Percentiles rank a stretch among this genome's conserved stretches.
Conservation (phyloP, 2,888 invertebrate species). For the Apamea monoglypha region DNA sequence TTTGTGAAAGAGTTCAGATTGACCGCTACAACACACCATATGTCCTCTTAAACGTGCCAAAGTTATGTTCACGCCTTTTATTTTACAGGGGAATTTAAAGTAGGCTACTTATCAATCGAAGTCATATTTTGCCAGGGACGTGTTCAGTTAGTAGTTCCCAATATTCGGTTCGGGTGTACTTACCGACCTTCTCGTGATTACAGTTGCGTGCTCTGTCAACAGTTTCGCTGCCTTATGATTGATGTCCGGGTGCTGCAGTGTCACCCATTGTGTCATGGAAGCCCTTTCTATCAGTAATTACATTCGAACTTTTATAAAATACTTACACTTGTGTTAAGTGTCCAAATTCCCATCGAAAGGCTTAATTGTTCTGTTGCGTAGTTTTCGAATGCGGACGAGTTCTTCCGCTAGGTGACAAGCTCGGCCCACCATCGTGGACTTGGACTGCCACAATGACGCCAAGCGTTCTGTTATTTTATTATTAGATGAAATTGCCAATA, state of each 20-base stretch:
- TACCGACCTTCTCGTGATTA: slow-evolving; percentile 4
- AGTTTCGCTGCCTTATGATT: slow-evolving; percentile 16
- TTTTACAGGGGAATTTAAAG: background rate
- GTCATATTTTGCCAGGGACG: background rate
- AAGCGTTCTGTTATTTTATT: background rate
- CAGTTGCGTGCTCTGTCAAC: slow-evolving; percentile 46
- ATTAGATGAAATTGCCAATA: background rate
- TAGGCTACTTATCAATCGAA: no score
- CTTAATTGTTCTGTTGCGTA: slow-evolving; percentile 38
- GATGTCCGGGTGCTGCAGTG: slow-evolving; percentile 31
- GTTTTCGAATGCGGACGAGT: no score
- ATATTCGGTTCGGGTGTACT: background rate
- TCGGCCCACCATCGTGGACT: background rate
- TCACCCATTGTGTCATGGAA: slow-evolving; percentile 48
- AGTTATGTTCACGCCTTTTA: background rate
- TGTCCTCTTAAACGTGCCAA: no score
- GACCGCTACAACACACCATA: no score
- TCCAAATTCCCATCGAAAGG: slow-evolving; percentile 6
- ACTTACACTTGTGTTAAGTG: slow-evolving; percentile 30
- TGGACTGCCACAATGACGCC: background rate
- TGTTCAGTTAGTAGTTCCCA: background rate
- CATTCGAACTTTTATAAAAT: slow-evolving; percentile 61
- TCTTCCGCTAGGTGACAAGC: background rate
- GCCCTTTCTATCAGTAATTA: slow-evolving; percentile 60
- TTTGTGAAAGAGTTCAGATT: no score